phyloP scores from a whole-genome alignment of 2,888 invertebrate genomes.

The Agapostemon virescens region DNA sequence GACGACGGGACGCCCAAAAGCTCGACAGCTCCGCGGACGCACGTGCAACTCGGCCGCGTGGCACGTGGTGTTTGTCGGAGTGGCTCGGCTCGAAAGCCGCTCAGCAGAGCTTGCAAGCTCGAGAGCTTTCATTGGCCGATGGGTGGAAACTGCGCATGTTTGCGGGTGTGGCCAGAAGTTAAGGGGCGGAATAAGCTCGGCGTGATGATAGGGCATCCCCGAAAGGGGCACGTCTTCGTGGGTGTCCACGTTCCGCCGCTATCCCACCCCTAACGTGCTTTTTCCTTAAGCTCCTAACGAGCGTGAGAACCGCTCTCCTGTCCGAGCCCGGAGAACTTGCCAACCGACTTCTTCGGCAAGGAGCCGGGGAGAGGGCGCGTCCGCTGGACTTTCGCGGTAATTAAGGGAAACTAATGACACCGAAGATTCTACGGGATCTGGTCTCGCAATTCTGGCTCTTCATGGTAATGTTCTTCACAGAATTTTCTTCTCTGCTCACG shows the following conservation, averaged over 20 bases:
- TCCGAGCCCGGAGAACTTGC: constrained; percentile 61
- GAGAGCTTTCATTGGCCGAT: constrained; percentile 75
- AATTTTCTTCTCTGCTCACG: constrained; percentile 23
- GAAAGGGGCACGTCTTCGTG: constrained; percentile 74
- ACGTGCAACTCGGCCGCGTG: constrained; percentile 79
- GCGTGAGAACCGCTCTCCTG: constrained; percentile 61
- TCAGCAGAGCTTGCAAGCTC: constrained; percentile 74
- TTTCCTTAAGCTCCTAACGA: constrained; percentile 67
- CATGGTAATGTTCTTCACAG: constrained; percentile 32
- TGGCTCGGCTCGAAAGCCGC: constrained; percentile 73
- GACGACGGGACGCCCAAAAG: constrained; percentile 53
- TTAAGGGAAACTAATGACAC: constrained; percentile 55
- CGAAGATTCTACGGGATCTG: constrained; percentile 23
- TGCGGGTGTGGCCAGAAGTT: constrained; percentile 76
- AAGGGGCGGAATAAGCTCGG: constrained; percentile 75
- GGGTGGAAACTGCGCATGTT: constrained; percentile 79
- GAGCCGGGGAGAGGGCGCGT: neutral
- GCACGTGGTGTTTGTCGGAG: constrained; percentile 79
- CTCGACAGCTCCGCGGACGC: constrained; percentile 71
- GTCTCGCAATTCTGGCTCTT: neutral
- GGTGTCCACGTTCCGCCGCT: constrained; percentile 71
- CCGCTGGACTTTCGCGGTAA: constrained; percentile 21
- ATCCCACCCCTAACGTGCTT: constrained; percentile 64
- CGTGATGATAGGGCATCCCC: constrained; percentile 76
- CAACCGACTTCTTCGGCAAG: constrained; percentile 59